Evolutionary conservation across 2,888 invertebrate genomes (phyloP).

Genomic region (Parapristionchus giblindavisi): DNA sequence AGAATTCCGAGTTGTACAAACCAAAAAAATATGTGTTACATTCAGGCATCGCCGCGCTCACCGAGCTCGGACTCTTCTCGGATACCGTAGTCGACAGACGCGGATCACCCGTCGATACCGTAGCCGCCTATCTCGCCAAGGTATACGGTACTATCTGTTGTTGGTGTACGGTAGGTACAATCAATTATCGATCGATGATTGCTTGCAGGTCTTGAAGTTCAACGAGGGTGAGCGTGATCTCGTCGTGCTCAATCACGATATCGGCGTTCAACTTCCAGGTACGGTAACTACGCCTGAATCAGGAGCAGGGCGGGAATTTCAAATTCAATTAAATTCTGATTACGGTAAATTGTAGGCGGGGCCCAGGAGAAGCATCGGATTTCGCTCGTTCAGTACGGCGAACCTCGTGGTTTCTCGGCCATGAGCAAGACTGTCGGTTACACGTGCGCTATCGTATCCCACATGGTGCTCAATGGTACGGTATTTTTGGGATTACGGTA

Average conservation of each 20-base stretch:
- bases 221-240: constrained; percentile 86
- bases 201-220: constrained; percentile 58
- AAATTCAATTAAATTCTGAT: neutral
- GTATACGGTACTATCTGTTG: constrained; percentile 15
- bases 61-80: constrained; percentile 82
- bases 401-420: constrained; percentile 80
- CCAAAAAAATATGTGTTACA: no score
- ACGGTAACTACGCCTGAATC: constrained; percentile 31
- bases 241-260: constrained; percentile 90
- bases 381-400: constrained; percentile 86
- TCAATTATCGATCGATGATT: neutral
- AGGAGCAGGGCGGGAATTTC: neutral
- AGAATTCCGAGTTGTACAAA: no score
- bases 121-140: constrained; percentile 80
- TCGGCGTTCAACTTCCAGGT: constrained; percentile 91
- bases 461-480: constrained; percentile 93
- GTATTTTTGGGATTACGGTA: constrained; percentile 2
- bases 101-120: constrained; percentile 86
- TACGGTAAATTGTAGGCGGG: constrained; percentile 43
- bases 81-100: constrained; percentile 83
- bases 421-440: constrained; percentile 94
- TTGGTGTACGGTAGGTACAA: neutral
- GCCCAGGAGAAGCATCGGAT: constrained; percentile 80
- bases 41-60: constrained; percentile 53
- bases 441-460: constrained; percentile 92